Evolutionary conservation across 2,888 invertebrate genomes (phyloP).

Genomic region (Stegophylla sp.): DNA sequence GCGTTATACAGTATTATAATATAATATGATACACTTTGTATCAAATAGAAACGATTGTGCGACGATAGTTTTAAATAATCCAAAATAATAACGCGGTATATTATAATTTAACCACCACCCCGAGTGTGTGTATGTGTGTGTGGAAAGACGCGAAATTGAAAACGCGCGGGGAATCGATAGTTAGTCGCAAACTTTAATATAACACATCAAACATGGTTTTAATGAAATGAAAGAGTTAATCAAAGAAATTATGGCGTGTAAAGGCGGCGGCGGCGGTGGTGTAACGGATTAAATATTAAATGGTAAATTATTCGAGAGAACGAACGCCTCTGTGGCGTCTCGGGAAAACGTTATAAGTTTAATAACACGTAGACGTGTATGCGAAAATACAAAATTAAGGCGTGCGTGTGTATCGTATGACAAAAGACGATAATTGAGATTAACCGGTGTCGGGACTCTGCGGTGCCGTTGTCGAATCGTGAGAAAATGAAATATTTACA

Average conservation of each 20-base stretch:
- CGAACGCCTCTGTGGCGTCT: neutral
- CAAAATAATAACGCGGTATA: neutral
- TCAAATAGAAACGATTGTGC: neutral
- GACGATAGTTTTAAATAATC: neutral
- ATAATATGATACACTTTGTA: too few species aligned
- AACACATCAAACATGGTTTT: neutral
- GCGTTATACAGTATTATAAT: too few species aligned
- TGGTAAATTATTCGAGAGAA: constrained; percentile 11
- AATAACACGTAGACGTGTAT: neutral
- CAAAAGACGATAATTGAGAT: constrained; percentile 37
- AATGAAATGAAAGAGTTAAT: neutral
- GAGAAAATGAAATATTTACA: neutral
- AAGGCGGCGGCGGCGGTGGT: neutral
- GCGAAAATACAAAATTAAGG: constrained; percentile 19
- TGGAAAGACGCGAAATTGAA: too few species aligned
- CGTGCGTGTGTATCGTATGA: neutral
- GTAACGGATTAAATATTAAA: constrained; percentile 17
- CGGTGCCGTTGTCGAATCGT: neutral
- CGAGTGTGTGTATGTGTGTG: too few species aligned
- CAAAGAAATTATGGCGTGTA: neutral
- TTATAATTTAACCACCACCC: too few species aligned
- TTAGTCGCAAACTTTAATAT: neutral
- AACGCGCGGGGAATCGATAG: neutral
- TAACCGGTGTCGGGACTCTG: neutral
- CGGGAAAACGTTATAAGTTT: constrained; percentile 11